Conservation (phyloP, 2,888 invertebrate genomes). For the Idaea aversata region DNA sequence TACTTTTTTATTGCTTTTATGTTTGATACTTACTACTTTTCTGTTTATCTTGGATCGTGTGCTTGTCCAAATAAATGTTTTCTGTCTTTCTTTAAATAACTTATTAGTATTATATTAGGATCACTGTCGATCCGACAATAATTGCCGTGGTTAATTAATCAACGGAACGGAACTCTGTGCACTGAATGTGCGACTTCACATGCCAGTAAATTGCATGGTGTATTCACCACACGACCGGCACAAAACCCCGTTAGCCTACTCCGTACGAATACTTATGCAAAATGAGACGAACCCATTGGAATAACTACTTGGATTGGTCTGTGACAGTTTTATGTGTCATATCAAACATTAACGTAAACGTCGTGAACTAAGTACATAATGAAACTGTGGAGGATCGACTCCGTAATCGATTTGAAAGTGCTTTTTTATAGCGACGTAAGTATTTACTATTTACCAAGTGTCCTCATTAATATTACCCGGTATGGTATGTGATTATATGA, state of each 20-base stretch:
- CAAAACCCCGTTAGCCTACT: slow-evolving; percentile 60
- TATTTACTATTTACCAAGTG: not conserved
- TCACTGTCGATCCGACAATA: not conserved
- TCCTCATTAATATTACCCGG: not conserved
- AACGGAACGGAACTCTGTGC: slow-evolving; percentile 25
- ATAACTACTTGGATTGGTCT: slow-evolving; percentile 18
- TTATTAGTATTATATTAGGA: not conserved
- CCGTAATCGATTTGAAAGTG: not conserved
- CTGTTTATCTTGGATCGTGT: too few species aligned
- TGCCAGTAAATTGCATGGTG: slow-evolving; percentile 37
- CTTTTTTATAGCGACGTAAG: not conserved
- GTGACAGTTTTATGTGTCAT: slow-evolving; percentile 26
- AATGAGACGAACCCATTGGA: slow-evolving; percentile 27
- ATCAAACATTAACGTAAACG: slow-evolving; percentile 23
- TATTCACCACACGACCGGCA: slow-evolving; percentile 52
- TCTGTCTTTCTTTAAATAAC: too few species aligned
- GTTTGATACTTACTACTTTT: too few species aligned
- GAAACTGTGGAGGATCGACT: not conserved
- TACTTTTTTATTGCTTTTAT: too few species aligned
- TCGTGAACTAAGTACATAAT: not conserved
- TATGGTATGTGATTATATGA: not conserved
- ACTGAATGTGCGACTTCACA: slow-evolving; percentile 12
- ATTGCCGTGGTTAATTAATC: slow-evolving; percentile 3
- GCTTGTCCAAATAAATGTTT: too few species aligned
- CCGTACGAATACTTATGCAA: slow-evolving; percentile 58